Evolutionary conservation across 2,113 vertebrate species (phyloP).

Genomic region (Trichomycterus rosablanca): DNA sequence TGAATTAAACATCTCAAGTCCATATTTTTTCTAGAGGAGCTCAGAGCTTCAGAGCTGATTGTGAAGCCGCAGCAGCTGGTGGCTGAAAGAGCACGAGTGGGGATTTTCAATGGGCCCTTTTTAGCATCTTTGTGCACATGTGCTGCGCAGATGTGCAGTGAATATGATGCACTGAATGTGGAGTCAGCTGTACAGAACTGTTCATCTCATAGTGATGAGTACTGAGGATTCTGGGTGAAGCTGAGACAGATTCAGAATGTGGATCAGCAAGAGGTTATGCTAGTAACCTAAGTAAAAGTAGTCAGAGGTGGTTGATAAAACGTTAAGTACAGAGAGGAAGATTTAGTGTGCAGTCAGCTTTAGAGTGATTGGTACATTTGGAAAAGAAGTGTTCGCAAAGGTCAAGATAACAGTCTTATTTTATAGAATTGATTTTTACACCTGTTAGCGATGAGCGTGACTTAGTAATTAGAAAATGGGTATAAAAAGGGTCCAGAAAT

Average conservation of each 20-base stretch:
- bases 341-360: too few relatives aligned
- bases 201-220: conserved; percentile 4
- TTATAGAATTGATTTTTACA: too few relatives aligned
- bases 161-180: conserved; percentile 37
- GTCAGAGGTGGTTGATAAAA: too few relatives aligned
- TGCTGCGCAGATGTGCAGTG: conserved; percentile 40
- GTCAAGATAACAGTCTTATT: too few relatives aligned
- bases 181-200: conserved; percentile 13
- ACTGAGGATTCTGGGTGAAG: conserved; percentile 6
- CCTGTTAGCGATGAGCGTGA: too few relatives aligned
- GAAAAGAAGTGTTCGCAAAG: too few relatives aligned
- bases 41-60: conserved; percentile 11
- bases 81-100: conserved; percentile 14
- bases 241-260: background rate
- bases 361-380: too few relatives aligned
- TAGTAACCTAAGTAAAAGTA: too few relatives aligned
- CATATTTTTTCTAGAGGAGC: conserved; percentile 2
- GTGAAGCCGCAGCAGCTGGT: conserved; percentile 30
- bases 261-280: background rate
- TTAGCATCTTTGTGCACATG: conserved; percentile 20
- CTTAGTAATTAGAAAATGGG: too few relatives aligned
- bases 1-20: background rate
- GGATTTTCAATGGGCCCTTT: conserved; percentile 26
- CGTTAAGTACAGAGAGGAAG: too few relatives aligned
- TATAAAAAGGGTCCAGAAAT: too few relatives aligned